Evolutionary conservation across 2,888 invertebrate genomes (phyloP), one percentile per base, ranked within the genome.

Genomic region (Anthoptus insignis): DNA sequence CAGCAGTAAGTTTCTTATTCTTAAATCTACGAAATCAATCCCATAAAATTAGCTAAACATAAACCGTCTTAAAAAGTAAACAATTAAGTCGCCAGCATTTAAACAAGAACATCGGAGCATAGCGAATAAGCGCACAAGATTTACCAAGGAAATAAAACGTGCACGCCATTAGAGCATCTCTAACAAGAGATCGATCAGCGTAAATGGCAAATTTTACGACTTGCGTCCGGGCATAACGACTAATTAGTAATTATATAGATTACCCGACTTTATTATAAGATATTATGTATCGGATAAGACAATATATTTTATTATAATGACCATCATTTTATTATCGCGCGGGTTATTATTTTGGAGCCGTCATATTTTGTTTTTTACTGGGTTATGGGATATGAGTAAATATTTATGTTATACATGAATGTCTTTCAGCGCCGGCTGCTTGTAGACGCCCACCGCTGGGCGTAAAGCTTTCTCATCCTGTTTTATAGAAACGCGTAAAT

Each of bases 171-270:
- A 39, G 39, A 39, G 16, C 14, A 16, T 39, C 14, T 14, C 39
- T 39, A 39, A 39, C 19, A 57, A 63, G 61, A 70, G 72, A 72
- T 60, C 70, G 69, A 70, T 73, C 71, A 74, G 73, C 68, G 39
- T 50, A 29, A 57, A 57, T 70, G 72, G 72, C 45, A 59, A 34
- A 66, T n/a, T 68, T 81, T 81, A 81, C 76, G 76, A 78, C 59
- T 70, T 32, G 72, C 71, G 75, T 74, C 75, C 75, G 76, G 71
- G 63, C 65, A 68, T 66, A 75, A 74, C 77, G 77, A 81, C 76
- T n/a, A n/a, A n/a, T n/a, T n/a, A n/a, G 70, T 76, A 75, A 78
- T 77, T 73, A 73, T 67, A 80, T 76, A 70, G 74, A 67, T 66
- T 60, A n/a, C n/a, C n/a, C n/a, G n/a, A 57, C 50, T 64, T 57